Base-by-base conservation (phyloP, 2,113 vertebrate species). In the Mandrillus leucophaeus region DNA sequence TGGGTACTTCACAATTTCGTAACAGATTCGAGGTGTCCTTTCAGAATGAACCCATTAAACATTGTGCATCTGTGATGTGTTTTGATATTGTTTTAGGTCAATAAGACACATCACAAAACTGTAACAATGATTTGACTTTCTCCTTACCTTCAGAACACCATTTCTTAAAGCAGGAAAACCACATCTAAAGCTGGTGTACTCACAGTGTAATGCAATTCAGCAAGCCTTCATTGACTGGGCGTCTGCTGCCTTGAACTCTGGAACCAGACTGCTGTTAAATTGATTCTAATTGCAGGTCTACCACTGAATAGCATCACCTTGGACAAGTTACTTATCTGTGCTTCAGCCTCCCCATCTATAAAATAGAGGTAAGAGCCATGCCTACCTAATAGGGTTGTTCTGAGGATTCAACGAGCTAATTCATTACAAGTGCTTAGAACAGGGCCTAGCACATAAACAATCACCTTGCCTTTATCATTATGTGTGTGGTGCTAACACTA, bases 21-120 rank as follows among this genome's bases (percentile, higher is more conserved):
- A 90, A 93, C 16, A 91, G 43, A 91, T 85, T 93, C 81, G n/a
- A 96, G 40, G 14, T 94, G 94, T 86, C 75, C 61, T 92, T 95
- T 84, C 14, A 75, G 72, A 87, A 96, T 52, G 4, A 81, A 79
- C 22, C 38, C 83, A 83, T 45, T 89, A 61, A 59, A 43, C 14
- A 64, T 84, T 96, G 89, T 55, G 81, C 61, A 76, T 35, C 61
- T 87, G 50, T 94, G 61, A 90, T 91, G 88, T 90, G 57, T 88
- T 92, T 76, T 93, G 50, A 68, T 95, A 76, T 79, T 80, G 32
- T 92, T 87, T 93, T 18, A 20, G 17, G 43, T 75, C 95, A 90
- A 52, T 86, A 93, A 84, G 76, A 66, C 52, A 61, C 9, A 76
- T 76, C 50, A 52, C 9, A 75, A 92, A 95, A 83, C 55, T 87